Percentiles rank a stretch among this genome's conserved stretches.
These are phyloP conservation scores for Eudyptes chrysolophus DNA, from an alignment of 2,113 vertebrate species.

Conservation along the genomic window DNA sequence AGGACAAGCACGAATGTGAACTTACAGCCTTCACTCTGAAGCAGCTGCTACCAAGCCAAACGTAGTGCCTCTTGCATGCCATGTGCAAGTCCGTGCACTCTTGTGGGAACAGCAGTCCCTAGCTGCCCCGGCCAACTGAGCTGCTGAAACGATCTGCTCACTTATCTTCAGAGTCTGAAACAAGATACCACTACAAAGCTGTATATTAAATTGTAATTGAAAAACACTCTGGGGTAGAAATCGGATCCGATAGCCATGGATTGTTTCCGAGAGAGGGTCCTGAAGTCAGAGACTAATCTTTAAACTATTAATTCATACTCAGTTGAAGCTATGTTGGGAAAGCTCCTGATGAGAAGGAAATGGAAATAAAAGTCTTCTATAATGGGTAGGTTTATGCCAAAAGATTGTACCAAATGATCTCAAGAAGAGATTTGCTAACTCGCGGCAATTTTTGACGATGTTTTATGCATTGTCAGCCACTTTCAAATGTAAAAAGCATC, in stretches of 20 bases:
- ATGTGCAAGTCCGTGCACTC: background rate
- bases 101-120: background rate
- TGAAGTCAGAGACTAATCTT: slow-evolving; percentile 18
- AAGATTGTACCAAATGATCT: slow-evolving; percentile 9
- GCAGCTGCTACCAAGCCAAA: background rate
- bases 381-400: background rate
- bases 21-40: background rate
- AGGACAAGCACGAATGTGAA: background rate
- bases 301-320: background rate
- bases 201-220: slow-evolving; percentile 30
- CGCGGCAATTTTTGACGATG: background rate
- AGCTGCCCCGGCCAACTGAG: background rate
- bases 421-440: background rate
- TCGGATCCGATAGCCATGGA: background rate
- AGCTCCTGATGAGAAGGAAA: slow-evolving; percentile 45
- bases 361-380: background rate
- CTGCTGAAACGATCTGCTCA: background rate
- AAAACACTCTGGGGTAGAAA: slow-evolving; percentile 39
- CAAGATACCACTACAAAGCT: slow-evolving; percentile 21
- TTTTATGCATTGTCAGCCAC: background rate
- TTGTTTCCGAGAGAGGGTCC: background rate
- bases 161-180: slow-evolving; percentile 17
- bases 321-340: background rate
- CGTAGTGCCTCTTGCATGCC: background rate
- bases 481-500: background rate